Evolutionary conservation across 2,113 vertebrate genomes (phyloP).

Genomic region (Bubo bubo): DNA sequence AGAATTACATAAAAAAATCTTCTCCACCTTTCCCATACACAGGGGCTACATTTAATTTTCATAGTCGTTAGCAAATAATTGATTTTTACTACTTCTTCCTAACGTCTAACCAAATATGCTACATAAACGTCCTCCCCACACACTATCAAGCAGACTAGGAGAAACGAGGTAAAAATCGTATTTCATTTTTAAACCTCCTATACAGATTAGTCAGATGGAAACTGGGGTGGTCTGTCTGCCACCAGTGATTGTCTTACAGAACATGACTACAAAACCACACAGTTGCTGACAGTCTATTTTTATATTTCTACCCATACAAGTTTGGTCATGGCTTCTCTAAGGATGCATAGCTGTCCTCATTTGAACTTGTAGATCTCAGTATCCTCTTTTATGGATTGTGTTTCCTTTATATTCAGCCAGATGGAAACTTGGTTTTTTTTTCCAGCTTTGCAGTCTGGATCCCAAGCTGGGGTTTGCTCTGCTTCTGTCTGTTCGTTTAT

Average conservation of each 20-base stretch:
- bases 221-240: neutral
- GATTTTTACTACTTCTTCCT: neutral
- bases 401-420: conserved; percentile 12
- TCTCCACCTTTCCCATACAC: neutral
- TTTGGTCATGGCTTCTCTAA: neutral
- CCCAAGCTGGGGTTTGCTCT: neutral
- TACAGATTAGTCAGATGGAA: neutral
- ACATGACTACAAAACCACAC: neutral
- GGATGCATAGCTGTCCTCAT: neutral
- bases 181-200: neutral
- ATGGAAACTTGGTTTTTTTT: neutral
- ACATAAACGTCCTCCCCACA: neutral
- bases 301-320: neutral
- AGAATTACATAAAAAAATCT: neutral
- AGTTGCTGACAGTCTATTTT: neutral
- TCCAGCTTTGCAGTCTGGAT: neutral
- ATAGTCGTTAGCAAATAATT: neutral
- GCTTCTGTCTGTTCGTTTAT: neutral
- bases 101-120: neutral
- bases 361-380: neutral
- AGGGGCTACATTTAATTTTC: neutral
- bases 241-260: neutral
- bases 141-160: neutral
- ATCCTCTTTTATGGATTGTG: neutral
- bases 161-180: neutral